These are phyloP conservation scores for Muscicapa striata DNA, from an alignment of 2,797 vertebrate genomes.

Conservation along the genomic window DNA sequence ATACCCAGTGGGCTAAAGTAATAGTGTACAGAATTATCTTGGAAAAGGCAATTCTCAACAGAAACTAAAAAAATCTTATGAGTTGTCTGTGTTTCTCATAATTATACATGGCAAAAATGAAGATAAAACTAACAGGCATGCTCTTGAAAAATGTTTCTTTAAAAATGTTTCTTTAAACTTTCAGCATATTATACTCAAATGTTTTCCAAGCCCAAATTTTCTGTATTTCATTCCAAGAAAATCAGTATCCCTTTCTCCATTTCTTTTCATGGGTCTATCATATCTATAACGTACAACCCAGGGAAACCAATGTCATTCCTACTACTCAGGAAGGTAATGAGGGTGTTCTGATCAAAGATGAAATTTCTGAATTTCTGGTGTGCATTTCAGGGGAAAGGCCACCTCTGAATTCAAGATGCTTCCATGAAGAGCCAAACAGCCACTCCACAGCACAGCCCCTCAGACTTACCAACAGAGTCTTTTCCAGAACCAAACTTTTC, in stretches of 20 bases:
- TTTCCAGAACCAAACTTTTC: background rate
- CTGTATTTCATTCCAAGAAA: background rate
- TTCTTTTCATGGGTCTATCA: background rate
- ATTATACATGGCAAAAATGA: conserved; percentile 3
- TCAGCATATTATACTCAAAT: background rate
- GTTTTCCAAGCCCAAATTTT: background rate
- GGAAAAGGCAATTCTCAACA: conserved; percentile 58
- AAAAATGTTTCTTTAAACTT: background rate
- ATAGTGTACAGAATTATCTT: conserved; percentile 37
- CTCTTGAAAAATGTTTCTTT: background rate
- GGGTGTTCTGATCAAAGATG: background rate
- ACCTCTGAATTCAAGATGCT: background rate
- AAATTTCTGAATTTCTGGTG: background rate
- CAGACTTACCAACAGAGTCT: background rate
- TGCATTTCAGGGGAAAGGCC: background rate
- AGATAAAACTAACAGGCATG: background rate
- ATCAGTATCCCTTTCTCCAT: background rate
- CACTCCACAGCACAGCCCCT: background rate
- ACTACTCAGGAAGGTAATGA: background rate
- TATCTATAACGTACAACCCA: background rate
- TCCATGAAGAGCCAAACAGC: background rate
- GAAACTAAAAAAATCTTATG: conserved; percentile 26
- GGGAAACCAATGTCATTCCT: background rate
- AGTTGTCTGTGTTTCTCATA: conserved; percentile 18
- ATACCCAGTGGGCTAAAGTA: conserved; percentile 51